Percentiles rank a stretch among this genome's conserved stretches.
Evolutionary conservation across 2,797 vertebrate species (phyloP).

Genomic region (Parotocinclus haroldoi): DNA sequence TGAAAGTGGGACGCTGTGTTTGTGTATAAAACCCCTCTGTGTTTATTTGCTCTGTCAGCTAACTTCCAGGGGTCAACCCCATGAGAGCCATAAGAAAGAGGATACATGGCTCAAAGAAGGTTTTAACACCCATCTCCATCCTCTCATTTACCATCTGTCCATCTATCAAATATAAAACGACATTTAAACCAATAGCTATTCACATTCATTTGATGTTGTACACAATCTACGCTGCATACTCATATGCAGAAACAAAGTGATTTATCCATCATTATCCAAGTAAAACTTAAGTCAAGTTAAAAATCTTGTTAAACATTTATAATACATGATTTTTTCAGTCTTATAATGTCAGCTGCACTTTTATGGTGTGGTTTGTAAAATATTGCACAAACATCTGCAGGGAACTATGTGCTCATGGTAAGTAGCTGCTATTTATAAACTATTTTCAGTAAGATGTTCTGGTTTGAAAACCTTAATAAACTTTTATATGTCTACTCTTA

Average conservation of each 20-base stretch:
- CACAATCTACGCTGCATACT: no score
- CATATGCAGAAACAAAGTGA: no score
- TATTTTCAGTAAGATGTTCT: conserved; percentile 4
- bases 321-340: not conserved
- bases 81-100: conserved; percentile 61
- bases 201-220: no score
- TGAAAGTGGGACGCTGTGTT: conserved; percentile 21
- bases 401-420: conserved; percentile 4
- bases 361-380: conserved; percentile 11
- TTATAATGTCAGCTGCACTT: not conserved
- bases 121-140: conserved; percentile 47
- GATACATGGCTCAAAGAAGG: conserved; percentile 52
- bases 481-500: not conserved
- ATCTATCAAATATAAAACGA: no score
- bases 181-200: no score
- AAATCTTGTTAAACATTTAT: no score
- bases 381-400: conserved; percentile 14
- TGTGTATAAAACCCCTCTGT: conserved; percentile 44
- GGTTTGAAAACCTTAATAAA: conserved; percentile 5
- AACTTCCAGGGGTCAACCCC: conserved; percentile 65
- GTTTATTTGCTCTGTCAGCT: conserved; percentile 71
- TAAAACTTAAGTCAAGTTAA: no score
- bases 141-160: no score
- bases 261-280: no score
- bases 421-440: conserved; percentile 8